Conservation (phyloP, 2,797 vertebrate genomes). For the Enteromius mattozi region DNA sequence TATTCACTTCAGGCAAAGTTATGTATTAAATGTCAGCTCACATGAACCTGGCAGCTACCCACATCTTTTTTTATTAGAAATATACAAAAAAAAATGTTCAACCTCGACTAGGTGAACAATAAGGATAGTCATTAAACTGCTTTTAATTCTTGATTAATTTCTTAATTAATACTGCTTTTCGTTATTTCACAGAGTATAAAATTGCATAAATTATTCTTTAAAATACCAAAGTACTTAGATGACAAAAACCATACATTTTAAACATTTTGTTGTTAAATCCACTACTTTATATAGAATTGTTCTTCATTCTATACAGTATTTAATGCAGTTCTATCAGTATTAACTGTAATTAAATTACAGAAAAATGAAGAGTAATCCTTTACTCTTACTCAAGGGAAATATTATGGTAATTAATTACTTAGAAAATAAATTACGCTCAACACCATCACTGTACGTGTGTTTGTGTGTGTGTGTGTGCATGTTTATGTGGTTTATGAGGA, state of each 20-base stretch:
- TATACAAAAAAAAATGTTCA: neutral
- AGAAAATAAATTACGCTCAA: neutral
- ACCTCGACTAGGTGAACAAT: neutral
- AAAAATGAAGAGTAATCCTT: neutral
- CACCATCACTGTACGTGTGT: neutral
- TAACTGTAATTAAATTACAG: neutral
- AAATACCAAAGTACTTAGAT: neutral
- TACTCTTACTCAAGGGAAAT: neutral
- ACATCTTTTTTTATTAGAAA: neutral
- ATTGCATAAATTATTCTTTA: neutral
- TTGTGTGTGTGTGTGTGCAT: neutral
- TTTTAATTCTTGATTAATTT: neutral
- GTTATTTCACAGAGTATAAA: neutral
- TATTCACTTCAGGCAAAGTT: conserved; percentile 21
- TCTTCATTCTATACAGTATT: neutral
- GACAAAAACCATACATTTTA: neutral
- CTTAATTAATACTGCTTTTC: neutral
- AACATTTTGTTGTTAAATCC: neutral
- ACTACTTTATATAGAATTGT: neutral
- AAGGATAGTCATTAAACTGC: neutral
- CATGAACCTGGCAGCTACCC: neutral
- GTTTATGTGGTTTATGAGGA: too few relatives aligned
- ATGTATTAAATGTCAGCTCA: conserved; percentile 39
- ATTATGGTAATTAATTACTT: neutral
- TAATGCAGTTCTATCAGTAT: neutral